Percentiles rank a stretch among this genome's conserved stretches.
Conservation (phyloP, 2,113 vertebrate genomes). For the Etheostoma cragini region DNA sequence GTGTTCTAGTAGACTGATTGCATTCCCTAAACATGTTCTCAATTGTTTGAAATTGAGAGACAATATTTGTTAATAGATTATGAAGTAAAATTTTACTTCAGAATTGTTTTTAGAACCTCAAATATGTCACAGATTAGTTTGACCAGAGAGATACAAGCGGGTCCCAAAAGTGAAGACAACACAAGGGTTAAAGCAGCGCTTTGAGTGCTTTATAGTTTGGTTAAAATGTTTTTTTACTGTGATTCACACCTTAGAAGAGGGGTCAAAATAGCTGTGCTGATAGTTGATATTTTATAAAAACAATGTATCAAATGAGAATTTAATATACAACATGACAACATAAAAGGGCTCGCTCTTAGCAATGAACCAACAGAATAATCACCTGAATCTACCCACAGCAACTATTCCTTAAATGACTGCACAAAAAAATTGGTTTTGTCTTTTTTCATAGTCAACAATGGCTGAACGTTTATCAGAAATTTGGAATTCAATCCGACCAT, state of each 20-base stretch:
- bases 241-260: background rate
- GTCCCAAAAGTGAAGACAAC: no score
- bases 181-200: no score
- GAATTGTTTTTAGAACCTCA: no score
- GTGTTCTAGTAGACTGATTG: no score
- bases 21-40: no score
- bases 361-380: background rate
- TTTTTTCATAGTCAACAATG: background rate
- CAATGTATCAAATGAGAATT: background rate
- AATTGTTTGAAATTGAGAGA: no score
- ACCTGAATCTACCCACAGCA: background rate
- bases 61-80: no score
- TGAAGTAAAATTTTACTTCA: no score
- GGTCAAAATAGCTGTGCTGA: background rate
- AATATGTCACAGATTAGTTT: no score
- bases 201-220: background rate
- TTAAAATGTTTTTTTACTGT: background rate
- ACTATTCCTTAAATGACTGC: background rate
- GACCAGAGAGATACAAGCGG: no score
- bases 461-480: background rate
- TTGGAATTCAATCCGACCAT: no score
- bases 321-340: background rate
- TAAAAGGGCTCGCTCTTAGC: background rate
- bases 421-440: background rate
- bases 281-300: background rate